Percentiles rank a stretch among this genome's conserved stretches.
Evolutionary conservation across 2,888 invertebrate genomes (phyloP).

Genomic region (Gnatocerus cornutus): DNA sequence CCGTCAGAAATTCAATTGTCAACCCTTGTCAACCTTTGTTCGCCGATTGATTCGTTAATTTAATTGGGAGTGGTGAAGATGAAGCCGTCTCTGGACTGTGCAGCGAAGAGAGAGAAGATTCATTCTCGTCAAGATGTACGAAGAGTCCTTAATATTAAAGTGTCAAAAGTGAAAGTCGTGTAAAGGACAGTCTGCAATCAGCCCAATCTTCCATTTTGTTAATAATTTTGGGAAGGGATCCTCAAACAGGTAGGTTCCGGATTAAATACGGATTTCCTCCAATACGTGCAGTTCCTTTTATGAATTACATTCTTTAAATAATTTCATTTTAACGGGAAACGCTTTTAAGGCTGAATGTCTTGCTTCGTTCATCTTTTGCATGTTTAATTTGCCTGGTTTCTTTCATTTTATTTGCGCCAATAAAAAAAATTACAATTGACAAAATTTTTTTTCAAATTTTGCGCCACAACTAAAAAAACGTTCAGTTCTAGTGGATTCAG

Average conservation of each 20-base stretch:
- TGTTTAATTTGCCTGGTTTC: too few species aligned
- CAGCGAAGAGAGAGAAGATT: not conserved
- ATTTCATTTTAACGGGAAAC: constrained; percentile 22
- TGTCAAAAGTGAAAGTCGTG: constrained; percentile 43
- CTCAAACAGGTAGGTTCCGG: constrained; percentile 48
- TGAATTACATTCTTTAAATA: constrained; percentile 50
- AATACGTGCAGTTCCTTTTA: constrained; percentile 27
- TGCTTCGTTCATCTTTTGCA: constrained; percentile 3
- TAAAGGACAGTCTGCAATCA: constrained; percentile 59
- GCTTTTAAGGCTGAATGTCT: constrained; percentile 1
- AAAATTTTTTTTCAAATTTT: too few species aligned
- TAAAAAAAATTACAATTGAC: too few species aligned
- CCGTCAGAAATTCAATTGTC: too few species aligned
- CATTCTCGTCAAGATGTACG: constrained; percentile 6
- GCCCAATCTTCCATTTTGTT: constrained; percentile 71
- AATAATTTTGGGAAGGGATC: constrained; percentile 59
- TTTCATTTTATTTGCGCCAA: too few species aligned
- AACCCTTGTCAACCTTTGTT: too few species aligned
- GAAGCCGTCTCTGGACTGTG: not conserved
- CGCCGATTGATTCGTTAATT: too few species aligned
- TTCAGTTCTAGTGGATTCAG: too few species aligned
- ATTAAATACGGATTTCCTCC: constrained; percentile 19
- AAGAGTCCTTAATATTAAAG: constrained; percentile 31
- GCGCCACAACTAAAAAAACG: too few species aligned
- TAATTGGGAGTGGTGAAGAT: too few species aligned